Percentiles rank a stretch among this genome's conserved stretches.
These are phyloP conservation scores for Heteromormyrus szaboi DNA, from an alignment of 2,797 vertebrate genomes.

Conservation along the genomic window DNA sequence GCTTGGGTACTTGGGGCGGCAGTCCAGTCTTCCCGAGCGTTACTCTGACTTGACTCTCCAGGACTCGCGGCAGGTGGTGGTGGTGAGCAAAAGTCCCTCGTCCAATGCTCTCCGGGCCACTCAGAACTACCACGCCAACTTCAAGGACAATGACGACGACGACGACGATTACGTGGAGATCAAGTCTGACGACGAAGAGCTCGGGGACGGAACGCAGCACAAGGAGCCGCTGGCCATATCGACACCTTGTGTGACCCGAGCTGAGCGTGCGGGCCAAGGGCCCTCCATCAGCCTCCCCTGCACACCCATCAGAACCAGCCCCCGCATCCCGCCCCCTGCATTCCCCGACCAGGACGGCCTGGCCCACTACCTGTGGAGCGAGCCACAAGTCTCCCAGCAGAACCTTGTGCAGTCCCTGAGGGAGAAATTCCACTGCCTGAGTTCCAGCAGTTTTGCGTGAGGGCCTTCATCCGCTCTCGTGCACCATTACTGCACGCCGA, in stretches of 20 bases:
- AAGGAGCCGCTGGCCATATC: slow-evolving; percentile 25
- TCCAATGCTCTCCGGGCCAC: slow-evolving; percentile 76
- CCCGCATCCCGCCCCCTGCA: slow-evolving; percentile 52
- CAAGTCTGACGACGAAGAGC: slow-evolving; percentile 87
- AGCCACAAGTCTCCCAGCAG: slow-evolving; percentile 76
- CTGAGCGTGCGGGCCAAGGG: slow-evolving; percentile 31
- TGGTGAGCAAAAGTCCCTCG: slow-evolving; percentile 70
- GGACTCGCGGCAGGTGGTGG: slow-evolving; percentile 84
- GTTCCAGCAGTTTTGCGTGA: slow-evolving; percentile 93
- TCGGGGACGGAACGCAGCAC: slow-evolving; percentile 28
- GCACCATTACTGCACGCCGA: neutral
- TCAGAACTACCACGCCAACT: slow-evolving; percentile 91
- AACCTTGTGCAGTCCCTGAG: slow-evolving; percentile 90
- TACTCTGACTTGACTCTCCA: slow-evolving; percentile 79
- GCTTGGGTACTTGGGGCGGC: slow-evolving; percentile 48
- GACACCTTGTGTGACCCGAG: neutral
- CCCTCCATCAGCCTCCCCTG: slow-evolving; percentile 58
- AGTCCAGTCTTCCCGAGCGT: slow-evolving; percentile 64
- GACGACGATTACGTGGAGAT: slow-evolving; percentile 97
- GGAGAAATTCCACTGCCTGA: slow-evolving; percentile 96
- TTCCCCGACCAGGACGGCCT: slow-evolving; percentile 68
- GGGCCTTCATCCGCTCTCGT: neutral
- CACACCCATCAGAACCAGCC: slow-evolving; percentile 52
- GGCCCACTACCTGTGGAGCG: slow-evolving; percentile 85
- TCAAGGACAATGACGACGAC: slow-evolving; percentile 79